Base-by-base conservation (phyloP, 2,113 vertebrate species). In the Propithecus coquereli region DNA sequence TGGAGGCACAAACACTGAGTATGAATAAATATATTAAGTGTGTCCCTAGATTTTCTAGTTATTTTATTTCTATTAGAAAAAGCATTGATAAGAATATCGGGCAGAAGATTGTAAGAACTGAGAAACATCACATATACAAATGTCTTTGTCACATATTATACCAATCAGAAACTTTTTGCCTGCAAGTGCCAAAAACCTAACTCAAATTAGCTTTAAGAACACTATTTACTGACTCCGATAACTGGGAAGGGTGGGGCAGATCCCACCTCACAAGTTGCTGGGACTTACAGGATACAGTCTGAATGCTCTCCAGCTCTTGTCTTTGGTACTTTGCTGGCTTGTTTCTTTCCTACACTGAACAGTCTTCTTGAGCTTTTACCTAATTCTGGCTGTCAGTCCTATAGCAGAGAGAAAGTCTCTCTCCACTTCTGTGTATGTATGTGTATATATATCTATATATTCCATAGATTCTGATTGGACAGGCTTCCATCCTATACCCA, bases 1-100 rank as follows among this genome's bases (percentile, higher is more conserved):
- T 79, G 16, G n/a, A 93, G 14, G 27, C 18, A 32, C 43, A 84
- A 16, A 63, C 22, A 63, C 43, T 81, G 17, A 82, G 8, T 37
- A 23, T 84, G 74, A 73, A 52, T 25, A 73, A 63, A 27, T 27
- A 27, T 61, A 22, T 27, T 45, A 79, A 83, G 7, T 30, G 2
- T 86, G 16, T 87, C 61, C 65, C 17, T 87, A 43, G 32, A 27
- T 66, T 71, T 81, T 30, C 34, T 47, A 63, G 17, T 47, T 79
- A 37, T 86, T 87, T 65, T 84, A 47, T 83, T 93, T 73, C 34
- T 86, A 50, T 73, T 40, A 84, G 32, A 37, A 91, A 95, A 27
- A 30, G 10, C 61, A 63, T 30, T 63, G 61, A 63, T 30, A 63
- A 63, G 45, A 68, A n/a, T 57, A 34, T 0, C 7, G 5, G 23